Base-by-base conservation (phyloP, 2,113 vertebrate species). In the Thermophis baileyi region DNA sequence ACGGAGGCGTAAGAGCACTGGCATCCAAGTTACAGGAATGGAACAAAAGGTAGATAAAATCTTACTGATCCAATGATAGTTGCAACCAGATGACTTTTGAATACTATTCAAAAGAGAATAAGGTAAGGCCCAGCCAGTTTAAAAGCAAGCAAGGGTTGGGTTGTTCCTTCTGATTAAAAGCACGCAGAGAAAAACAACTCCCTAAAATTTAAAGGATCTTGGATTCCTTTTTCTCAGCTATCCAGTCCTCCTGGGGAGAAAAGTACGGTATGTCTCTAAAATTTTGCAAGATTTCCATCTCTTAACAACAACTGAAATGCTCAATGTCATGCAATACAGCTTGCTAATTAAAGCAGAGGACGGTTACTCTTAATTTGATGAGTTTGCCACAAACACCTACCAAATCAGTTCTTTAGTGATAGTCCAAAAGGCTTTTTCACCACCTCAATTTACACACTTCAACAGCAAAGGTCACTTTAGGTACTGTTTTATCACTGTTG, bases 401-500 rank as follows among this genome's bases (percentile, higher is more conserved):
- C 88, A 85, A 95, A 9, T 9, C 74, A 81, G 1, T 92, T 51
- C 89, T 74, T 47, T 7, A 92, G 81, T 90, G 89, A 95, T 92
- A 93, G 93, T 93, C 92, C 92, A 97, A 95, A 94, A 94, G 96
- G 95, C 88, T 95, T 91, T 91, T 91, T 93, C 95, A 95, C 93
- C 95, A 93, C 4, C 96, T 86, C 95, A 92, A 96, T 95, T 95
- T 96, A 95, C 95, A 94, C 95, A 97, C 96, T 94, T 91, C 89
- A 18, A 90, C 47, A 85, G 94, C 89, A 95, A 96, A 95, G 97
- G 96, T 98, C 96, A 96, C 9, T 60, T 94, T 94, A 97, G 96
- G 96, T 89, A 97, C 97, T 97, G 94, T 95, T 93, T 95, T 88
- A 96, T 97, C 96, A 94, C 94, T 96, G 94, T 97, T 97, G 97